These are phyloP conservation scores for Julus scandinavius DNA, from an alignment of 2,888 invertebrate species.

Conservation along the genomic window DNA sequence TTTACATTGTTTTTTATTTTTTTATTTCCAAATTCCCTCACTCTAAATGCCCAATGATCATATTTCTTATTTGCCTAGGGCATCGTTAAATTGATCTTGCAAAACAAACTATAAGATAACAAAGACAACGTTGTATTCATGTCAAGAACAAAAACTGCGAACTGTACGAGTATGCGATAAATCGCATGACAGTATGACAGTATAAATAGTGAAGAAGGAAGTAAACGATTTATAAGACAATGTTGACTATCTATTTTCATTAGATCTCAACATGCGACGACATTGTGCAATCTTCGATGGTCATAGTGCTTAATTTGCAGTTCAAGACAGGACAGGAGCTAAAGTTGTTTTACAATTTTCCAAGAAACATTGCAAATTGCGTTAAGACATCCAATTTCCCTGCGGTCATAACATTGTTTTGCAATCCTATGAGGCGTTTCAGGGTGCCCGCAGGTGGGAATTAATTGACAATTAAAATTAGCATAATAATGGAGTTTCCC, in stretches of 20 bases:
- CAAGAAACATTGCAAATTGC: background rate
- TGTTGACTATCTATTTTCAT: background rate
- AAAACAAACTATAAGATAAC: conserved; percentile 10
- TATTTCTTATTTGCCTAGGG: conserved; percentile 20
- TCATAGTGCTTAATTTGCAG: too few relatives aligned
- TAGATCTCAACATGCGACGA: background rate
- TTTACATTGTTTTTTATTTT: background rate
- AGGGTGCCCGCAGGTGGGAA: conserved; percentile 33
- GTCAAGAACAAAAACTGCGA: background rate
- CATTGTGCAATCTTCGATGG: too few relatives aligned
- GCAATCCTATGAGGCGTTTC: background rate
- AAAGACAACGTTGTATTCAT: background rate
- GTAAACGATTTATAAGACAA: background rate
- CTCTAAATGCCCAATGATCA: background rate
- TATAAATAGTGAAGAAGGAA: background rate
- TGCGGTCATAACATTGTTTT: background rate
- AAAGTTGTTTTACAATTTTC: background rate
- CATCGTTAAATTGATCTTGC: background rate
- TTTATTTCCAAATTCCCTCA: background rate
- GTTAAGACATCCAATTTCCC: background rate
- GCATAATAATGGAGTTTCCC: conserved; percentile 25
- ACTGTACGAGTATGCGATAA: too few relatives aligned
- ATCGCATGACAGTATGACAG: too few relatives aligned
- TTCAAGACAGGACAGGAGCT: background rate
- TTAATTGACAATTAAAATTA: conserved; percentile 13